Evolutionary conservation across 2,888 invertebrate genomes (phyloP), one percentile per base, ranked within the genome.

Genomic region (Homarus gammarus): DNA sequence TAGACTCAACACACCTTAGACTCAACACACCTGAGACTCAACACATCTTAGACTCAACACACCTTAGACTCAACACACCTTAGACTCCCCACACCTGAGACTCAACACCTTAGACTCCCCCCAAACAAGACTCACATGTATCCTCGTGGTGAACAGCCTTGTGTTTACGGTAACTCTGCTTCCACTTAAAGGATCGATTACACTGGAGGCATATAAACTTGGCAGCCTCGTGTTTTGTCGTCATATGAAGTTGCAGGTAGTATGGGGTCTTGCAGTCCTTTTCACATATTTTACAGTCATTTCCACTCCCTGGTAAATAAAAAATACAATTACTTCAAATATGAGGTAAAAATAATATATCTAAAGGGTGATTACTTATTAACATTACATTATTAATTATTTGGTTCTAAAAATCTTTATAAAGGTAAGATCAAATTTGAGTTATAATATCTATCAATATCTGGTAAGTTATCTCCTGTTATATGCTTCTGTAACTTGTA

Each of bases 101-200:
- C n/a, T n/a, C n/a, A n/a, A n/a, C n/a, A n/a, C n/a, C n/a, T n/a
- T n/a, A n/a, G n/a, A n/a, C n/a, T n/a, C n/a, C n/a, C n/a, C n/a
- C n/a, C n/a, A n/a, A 12, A 15, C 2, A 44, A 38, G 27, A 40
- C 89, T 61, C 51, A 89, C 89, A 56, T 6, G 64, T 38, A 49
- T 73, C 64, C 10, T 61, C 75, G 18, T 85, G 84, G 44, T 85
- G 73, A n/a, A 75, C 61, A 44, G 84, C 84, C 81, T 85, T 89
- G 81, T 89, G 89, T 64, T 89, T 89, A 27, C 73, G 72, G 44
- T 75, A 85, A 81, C 84, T 85, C 56, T 89, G 89, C 81, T 81
- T 84, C 89, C 89, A 89, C 81, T 89, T 84, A 81, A 89, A 89
- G 27, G 84, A 79, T 27, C 85, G 84, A n/a, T 84, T n/a, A 38